Evolutionary conservation across 2,113 vertebrate genomes (phyloP).

Genomic region (Rhegmatorhina hoffmannsi): DNA sequence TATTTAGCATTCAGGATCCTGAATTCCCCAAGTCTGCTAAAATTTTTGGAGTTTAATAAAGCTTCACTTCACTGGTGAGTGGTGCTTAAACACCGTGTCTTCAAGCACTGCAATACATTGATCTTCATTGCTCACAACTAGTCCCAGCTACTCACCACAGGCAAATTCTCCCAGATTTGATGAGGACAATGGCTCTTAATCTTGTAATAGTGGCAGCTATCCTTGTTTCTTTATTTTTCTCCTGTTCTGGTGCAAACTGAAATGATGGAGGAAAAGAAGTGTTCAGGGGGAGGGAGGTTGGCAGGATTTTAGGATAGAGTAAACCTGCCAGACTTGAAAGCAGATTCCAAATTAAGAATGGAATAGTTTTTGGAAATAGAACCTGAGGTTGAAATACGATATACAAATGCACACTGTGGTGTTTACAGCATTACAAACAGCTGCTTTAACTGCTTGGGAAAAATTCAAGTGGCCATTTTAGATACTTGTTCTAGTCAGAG

Average conservation of each 20-base stretch:
- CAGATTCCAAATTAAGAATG: background rate
- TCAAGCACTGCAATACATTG: background rate
- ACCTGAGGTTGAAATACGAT: background rate
- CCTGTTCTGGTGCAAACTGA: background rate
- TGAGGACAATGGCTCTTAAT: background rate
- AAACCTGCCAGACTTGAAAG: background rate
- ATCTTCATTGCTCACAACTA: background rate
- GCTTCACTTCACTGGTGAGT: background rate
- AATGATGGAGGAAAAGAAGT: background rate
- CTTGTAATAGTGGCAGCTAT: background rate
- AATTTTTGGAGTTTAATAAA: background rate
- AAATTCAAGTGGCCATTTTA: background rate
- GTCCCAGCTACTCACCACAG: background rate
- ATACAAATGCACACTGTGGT: rapidly evolving
- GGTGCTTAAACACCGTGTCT: background rate
- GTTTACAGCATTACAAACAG: background rate
- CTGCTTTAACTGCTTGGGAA: background rate
- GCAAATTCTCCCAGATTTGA: background rate
- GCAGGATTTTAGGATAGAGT: rapidly evolving
- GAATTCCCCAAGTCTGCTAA: background rate
- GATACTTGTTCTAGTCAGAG: background rate
- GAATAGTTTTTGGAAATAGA: background rate
- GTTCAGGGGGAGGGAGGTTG: background rate
- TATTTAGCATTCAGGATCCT: background rate
- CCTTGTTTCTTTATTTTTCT: background rate